Evolutionary conservation across 2,888 invertebrate genomes (phyloP), one percentile per base, ranked within the genome.

Genomic region (Coleophora deauratella): DNA sequence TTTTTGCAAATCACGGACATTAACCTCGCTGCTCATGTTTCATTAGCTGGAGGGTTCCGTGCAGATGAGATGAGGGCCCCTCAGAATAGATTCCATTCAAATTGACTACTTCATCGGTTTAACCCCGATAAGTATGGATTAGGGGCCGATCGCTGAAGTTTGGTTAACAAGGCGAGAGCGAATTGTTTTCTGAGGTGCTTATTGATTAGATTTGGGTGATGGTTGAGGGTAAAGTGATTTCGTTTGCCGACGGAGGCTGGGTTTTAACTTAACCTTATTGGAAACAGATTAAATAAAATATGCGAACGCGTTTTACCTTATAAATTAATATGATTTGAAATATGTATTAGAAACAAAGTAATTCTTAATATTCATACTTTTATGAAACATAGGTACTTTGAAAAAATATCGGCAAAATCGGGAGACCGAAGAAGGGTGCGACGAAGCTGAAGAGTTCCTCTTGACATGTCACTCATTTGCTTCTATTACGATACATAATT

Each of bases 51-150:
- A 62, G 66, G 62, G 68, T 52, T 55, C 56, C 52, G 44, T 47
- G 53, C 54, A 51, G 50, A 54, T 33, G 42, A 51, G 50, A 54
- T 33, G 42, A 47, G 56, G 52, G 54, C 41, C 62, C 62, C 59
- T 60, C 50, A 51, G 58, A 62, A 62, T 59, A 59, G 65, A 67
- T 72, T 71, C 66, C 66, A 73, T 74, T 75, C 64, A 70, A 77
- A 78, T 75, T 72, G 77, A 77, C 69, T 72, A 70, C 76, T 77
- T 72, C 72, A 78, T 77, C 63, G 72, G 69, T 69, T 75, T 77
- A 72, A 72, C 78, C 77, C 72, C 69, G 63, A 63, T 71, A 74
- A 67, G 70, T 63, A 63, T 56, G 61, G 70, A 72, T 72, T 72
- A 75, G 68, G 67, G 64, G 59, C 52, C 61, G 58, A 42, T 40